Percentiles rank a stretch among this genome's conserved stretches.
Conservation (phyloP, 2,888 invertebrate genomes). For the Calameuta filiformis region DNA sequence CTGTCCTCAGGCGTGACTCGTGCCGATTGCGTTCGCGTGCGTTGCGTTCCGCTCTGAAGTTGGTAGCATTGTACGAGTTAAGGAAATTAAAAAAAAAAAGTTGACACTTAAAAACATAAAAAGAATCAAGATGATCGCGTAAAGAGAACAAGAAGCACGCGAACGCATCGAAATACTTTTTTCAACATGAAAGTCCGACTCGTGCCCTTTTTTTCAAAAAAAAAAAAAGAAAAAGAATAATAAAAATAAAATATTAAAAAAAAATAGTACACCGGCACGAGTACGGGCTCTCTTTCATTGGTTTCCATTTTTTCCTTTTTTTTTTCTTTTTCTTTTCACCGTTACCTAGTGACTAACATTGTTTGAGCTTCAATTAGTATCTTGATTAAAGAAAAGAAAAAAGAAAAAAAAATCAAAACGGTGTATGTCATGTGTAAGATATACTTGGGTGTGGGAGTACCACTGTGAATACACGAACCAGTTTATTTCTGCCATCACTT, state of each 20-base stretch:
- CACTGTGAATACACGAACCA: slow-evolving; percentile 28
- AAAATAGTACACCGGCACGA: too few relatives aligned
- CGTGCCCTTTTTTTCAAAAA: slow-evolving; percentile 21
- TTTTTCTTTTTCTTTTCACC: slow-evolving; percentile 59
- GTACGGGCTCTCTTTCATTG: too few relatives aligned
- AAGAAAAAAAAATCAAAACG: slow-evolving; percentile 47
- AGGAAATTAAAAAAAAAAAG: too few relatives aligned
- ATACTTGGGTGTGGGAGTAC: slow-evolving; percentile 65
- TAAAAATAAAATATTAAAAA: slow-evolving; percentile 21
- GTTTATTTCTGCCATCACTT: too few relatives aligned
- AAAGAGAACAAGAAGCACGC: neutral
- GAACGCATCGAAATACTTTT: neutral
- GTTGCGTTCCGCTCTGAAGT: too few relatives aligned
- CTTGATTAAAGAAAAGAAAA: slow-evolving; percentile 44
- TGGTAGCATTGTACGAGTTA: too few relatives aligned
- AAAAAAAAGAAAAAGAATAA: slow-evolving; percentile 45
- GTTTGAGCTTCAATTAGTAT: slow-evolving; percentile 66
- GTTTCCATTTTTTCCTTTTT: too few relatives aligned
- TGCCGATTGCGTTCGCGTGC: neutral
- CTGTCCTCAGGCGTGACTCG: slow-evolving; percentile 47
- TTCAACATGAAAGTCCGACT: slow-evolving; percentile 30
- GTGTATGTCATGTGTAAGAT: slow-evolving; percentile 67
- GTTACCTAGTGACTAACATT: slow-evolving; percentile 67
- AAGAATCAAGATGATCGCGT: neutral
- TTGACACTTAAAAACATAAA: neutral